phyloP scores from a whole-genome alignment of 1,140 invertebrate genomes.

The Ctenoplectra terminalis region DNA sequence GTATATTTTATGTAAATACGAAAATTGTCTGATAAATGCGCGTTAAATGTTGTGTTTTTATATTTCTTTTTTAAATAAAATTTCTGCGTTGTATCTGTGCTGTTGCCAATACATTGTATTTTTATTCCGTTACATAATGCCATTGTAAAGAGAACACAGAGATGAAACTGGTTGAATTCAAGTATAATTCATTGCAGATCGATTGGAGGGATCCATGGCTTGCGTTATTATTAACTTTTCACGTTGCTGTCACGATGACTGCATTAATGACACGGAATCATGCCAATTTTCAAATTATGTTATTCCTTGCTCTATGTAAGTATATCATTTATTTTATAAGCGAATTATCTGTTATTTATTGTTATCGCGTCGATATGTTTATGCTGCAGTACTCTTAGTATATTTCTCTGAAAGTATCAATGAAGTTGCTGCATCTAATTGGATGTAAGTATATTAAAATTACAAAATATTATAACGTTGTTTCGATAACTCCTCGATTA shows the following conservation, averaged over 20 bases:
- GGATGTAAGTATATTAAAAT: conserved; percentile 84
- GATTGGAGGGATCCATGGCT: conserved; percentile 95
- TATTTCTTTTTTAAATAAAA: not conserved
- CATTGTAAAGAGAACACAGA: not conserved
- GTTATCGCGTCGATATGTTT: conserved; percentile 44
- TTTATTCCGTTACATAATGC: not conserved
- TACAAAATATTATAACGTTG: not conserved
- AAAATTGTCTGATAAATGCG: too few species aligned
- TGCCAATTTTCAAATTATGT: conserved; percentile 92
- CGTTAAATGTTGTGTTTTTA: not conserved
- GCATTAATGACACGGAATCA: conserved; percentile 92
- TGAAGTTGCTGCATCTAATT: conserved; percentile 92
- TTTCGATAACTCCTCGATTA: not conserved
- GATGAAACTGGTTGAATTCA: not conserved
- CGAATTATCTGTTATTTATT: not conserved
- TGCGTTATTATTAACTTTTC: conserved; percentile 88
- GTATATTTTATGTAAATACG: too few species aligned
- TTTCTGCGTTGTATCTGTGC: not conserved
- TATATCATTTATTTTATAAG: conserved; percentile 76
- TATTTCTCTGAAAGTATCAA: conserved; percentile 95
- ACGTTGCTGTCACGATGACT: conserved; percentile 89
- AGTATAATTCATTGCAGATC: conserved; percentile 86
- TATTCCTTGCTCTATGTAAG: conserved; percentile 92
- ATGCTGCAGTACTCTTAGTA: conserved; percentile 89
- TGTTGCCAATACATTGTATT: not conserved